Evolutionary conservation across 2,888 invertebrate genomes (phyloP).

Genomic region (Melikaiella ostensackeni): DNA sequence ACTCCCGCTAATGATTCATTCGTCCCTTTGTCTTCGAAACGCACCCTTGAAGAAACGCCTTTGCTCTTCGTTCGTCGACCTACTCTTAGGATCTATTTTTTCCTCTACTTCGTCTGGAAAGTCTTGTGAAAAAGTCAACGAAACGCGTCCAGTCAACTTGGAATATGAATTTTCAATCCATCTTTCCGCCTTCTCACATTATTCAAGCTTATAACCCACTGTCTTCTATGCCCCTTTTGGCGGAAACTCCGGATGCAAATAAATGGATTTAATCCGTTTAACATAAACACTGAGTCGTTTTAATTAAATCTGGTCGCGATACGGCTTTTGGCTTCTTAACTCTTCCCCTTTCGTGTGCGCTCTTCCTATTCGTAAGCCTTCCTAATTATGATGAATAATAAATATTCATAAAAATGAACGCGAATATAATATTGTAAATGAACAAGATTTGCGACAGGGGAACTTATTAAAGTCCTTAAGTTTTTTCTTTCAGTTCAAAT

Average conservation of each 20-base stretch:
- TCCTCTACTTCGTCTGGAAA: conserved; percentile 40
- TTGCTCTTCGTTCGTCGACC: conserved; percentile 40
- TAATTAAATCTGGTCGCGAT: conserved; percentile 47
- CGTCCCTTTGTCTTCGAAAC: conserved; percentile 45
- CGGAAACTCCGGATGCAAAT: conserved; percentile 58
- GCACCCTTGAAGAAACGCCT: conserved; percentile 36
- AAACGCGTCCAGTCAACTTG: conserved; percentile 20
- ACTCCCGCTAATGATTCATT: conserved; percentile 51
- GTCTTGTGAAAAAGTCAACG: conserved; percentile 53
- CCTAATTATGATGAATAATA: not conserved
- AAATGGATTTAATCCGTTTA: conserved; percentile 70
- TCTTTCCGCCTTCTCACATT: conserved; percentile 63
- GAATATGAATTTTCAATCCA: conserved; percentile 58
- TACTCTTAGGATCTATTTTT: not conserved
- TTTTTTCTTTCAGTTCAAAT: not conserved
- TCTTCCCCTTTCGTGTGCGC: conserved; percentile 6
- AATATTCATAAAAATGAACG: not conserved
- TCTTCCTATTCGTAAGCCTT: conserved; percentile 9
- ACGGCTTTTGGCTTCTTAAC: conserved; percentile 41
- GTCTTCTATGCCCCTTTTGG: conserved; percentile 42
- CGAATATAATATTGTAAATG: not conserved
- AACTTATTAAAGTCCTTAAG: not conserved
- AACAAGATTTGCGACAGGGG: not conserved
- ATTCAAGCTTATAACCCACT: conserved; percentile 61
- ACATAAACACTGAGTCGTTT: conserved; percentile 52